Evolutionary conservation across 2,113 vertebrate genomes (phyloP).

Genomic region (Motacilla tschutschensis): DNA sequence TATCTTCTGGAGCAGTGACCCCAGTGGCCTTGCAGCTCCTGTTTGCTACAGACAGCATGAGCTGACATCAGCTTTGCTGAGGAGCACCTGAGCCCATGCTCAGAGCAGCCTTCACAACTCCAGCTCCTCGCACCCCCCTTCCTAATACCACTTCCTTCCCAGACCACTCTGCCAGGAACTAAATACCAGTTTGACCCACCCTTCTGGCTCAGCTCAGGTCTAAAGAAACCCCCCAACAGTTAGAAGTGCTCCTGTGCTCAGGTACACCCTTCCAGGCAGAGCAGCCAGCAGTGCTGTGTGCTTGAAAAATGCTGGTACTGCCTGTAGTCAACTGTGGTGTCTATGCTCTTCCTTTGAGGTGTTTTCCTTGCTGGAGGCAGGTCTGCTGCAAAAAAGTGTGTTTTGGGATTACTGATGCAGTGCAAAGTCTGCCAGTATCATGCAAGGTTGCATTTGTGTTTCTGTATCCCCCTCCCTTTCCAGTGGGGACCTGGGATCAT

Average conservation of each 20-base stretch:
- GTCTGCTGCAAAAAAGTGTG: not conserved
- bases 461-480: not conserved
- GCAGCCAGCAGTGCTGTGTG: not conserved
- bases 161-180: not conserved
- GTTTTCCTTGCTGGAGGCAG: not conserved
- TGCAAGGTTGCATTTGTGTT: not conserved
- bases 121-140: not conserved
- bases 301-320: not conserved
- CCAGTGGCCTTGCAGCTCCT: not conserved
- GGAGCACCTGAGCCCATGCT: not conserved
- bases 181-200: not conserved
- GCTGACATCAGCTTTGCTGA: not conserved
- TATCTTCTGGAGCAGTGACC: not conserved
- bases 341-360: not conserved
- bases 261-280: not conserved
- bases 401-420: not conserved
- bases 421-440: not conserved
- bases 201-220: not conserved
- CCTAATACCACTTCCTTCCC: not conserved
- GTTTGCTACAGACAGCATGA: accelerated
- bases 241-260: not conserved
- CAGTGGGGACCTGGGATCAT: not conserved
- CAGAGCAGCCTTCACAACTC: not conserved
- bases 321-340: not conserved
- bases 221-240: not conserved